phyloP scores from a whole-genome alignment of 2,888 invertebrate genomes.

The Metallyticus violacea region DNA sequence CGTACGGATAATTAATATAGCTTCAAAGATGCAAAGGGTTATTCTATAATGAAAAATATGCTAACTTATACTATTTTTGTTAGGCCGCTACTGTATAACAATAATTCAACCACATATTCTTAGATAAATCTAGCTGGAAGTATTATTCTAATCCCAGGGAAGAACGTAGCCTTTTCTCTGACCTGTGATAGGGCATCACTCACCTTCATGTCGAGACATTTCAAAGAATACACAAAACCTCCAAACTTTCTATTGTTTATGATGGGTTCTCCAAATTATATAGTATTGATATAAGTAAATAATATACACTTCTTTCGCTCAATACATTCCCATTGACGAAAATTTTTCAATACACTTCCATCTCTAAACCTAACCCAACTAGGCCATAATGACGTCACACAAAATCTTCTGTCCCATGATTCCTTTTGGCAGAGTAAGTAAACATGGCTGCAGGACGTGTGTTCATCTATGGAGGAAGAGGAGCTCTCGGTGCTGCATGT shows the following conservation, averaged over 20 bases:
- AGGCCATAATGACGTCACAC: conserved; percentile 61
- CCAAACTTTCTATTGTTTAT: conserved; percentile 23
- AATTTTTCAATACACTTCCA: conserved; percentile 63
- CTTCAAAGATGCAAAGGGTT: not conserved
- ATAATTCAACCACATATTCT: not conserved
- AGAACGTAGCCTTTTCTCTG: conserved; percentile 33
- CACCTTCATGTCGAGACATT: conserved; percentile 96
- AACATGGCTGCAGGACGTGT: conserved; percentile 58
- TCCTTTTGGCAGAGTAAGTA: conserved; percentile 23
- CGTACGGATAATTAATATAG: not conserved
- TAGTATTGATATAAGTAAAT: conserved; percentile 25
- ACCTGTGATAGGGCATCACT: conserved; percentile 51
- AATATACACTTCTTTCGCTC: conserved; percentile 29
- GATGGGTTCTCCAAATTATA: conserved; percentile 27
- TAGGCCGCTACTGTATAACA: not conserved
- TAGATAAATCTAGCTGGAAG: conserved; percentile 4
- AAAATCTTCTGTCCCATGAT: conserved; percentile 33
- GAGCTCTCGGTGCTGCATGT: conserved; percentile 88
- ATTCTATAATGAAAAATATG: not conserved
- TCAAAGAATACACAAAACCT: conserved; percentile 44
- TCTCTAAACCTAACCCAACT: conserved; percentile 71
- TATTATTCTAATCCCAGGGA: conserved; percentile 22
- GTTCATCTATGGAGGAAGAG: conserved; percentile 92
- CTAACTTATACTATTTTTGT: not conserved
- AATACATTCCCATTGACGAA: conserved; percentile 53